phyloP scores from a whole-genome alignment of 2,888 invertebrate genomes.

The Nephrotoma guestfalica region DNA sequence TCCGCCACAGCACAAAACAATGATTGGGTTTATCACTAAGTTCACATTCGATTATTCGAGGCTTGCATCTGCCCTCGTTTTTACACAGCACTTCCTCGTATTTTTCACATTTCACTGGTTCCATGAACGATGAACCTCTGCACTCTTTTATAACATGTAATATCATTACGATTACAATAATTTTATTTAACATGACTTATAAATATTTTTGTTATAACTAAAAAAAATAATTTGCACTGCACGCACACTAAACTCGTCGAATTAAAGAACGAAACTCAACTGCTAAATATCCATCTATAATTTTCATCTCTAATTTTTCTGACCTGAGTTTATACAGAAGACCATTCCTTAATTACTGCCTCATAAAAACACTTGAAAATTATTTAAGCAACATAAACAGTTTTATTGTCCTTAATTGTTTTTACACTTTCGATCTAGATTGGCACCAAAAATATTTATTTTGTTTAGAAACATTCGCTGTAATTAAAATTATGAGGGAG shows the following conservation, averaged over 20 bases:
- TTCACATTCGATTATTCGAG: background rate
- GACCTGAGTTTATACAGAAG: background rate
- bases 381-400: background rate
- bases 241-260: background rate
- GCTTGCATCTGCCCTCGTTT: background rate
- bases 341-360: background rate
- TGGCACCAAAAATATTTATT: background rate
- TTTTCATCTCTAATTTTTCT: too few relatives aligned
- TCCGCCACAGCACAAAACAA: slow-evolving; percentile 74
- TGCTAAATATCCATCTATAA: too few relatives aligned
- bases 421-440: background rate
- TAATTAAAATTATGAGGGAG: background rate
- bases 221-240: too few relatives aligned
- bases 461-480: background rate
- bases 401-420: background rate
- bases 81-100: background rate
- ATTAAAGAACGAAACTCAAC: background rate
- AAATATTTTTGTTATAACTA: too few relatives aligned
- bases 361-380: background rate
- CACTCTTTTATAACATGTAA: background rate
- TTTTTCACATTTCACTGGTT: background rate
- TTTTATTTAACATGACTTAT: background rate
- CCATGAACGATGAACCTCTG: background rate
- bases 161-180: background rate
- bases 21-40: slow-evolving; percentile 51